These are phyloP conservation scores for Chaetops frenatus DNA, from an alignment of 2,113 vertebrate species.

Conservation along the genomic window DNA sequence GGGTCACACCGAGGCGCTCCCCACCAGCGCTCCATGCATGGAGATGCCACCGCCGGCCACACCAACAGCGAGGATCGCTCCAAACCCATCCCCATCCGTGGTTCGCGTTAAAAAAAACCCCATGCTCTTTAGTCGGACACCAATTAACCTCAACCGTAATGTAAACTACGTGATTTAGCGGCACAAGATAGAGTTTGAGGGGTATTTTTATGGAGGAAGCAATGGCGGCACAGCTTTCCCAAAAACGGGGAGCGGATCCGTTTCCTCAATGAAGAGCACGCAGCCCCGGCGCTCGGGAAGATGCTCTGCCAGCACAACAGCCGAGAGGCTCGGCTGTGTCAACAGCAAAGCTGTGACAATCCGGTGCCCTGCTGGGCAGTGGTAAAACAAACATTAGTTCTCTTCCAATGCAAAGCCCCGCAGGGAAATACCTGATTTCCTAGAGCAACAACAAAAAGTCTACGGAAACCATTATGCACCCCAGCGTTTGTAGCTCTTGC, in stretches of 20 bases:
- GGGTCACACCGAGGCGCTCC: accelerated
- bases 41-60: neutral
- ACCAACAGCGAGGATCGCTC: accelerated
- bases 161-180: neutral
- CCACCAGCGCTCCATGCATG: accelerated
- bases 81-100: accelerated
- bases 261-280: neutral
- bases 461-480: neutral
- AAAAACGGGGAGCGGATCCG: neutral
- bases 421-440: neutral
- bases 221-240: neutral
- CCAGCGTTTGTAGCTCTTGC: neutral
- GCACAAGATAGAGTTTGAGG: accelerated
- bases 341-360: neutral
- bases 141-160: neutral
- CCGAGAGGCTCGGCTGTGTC: neutral
- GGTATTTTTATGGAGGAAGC: neutral
- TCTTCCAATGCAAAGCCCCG: neutral
- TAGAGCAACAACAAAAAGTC: neutral
- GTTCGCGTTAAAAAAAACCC: neutral
- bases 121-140: neutral
- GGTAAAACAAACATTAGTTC: neutral
- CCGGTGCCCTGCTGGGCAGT: neutral
- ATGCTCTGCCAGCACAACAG: neutral
- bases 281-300: neutral